Conservation (phyloP, 2,113 vertebrate species). For the Pantherophis guttatus region DNA sequence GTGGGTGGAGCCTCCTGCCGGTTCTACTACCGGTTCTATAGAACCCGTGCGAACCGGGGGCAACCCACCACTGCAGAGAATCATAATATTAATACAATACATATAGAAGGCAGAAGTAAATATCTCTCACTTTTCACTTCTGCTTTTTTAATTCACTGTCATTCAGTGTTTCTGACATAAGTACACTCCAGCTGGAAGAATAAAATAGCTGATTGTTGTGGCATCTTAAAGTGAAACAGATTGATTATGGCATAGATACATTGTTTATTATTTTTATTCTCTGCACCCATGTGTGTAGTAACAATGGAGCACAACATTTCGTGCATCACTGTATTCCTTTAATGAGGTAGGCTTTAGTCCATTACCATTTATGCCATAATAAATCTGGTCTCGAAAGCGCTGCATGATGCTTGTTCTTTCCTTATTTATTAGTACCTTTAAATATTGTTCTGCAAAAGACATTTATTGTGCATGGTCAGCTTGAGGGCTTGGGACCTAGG, state of each 20-base stretch:
- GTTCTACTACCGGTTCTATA: too few species aligned
- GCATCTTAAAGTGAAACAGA: not conserved
- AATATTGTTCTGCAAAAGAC: not conserved
- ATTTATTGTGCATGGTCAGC: not conserved
- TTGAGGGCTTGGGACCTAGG: not conserved
- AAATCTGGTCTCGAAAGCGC: not conserved
- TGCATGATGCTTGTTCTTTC: not conserved
- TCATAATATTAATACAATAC: not conserved
- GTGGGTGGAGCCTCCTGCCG: too few species aligned
- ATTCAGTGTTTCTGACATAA: not conserved
- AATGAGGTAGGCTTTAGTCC: not conserved
- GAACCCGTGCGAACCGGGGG: too few species aligned
- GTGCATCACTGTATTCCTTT: not conserved
- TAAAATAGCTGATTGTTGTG: not conserved
- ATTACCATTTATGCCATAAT: not conserved
- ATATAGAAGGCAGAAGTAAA: not conserved
- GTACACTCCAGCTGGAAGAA: not conserved
- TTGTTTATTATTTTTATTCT: not conserved
- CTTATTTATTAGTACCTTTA: not conserved
- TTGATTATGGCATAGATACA: not conserved
- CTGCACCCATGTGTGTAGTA: not conserved
- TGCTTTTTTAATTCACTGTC: not conserved
- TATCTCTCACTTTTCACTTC: not conserved
- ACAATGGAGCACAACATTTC: not conserved
- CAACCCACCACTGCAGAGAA: not conserved